Evolutionary conservation across 2,888 invertebrate genomes (phyloP).

Genomic region (Drepanosiphum platanoidis): DNA sequence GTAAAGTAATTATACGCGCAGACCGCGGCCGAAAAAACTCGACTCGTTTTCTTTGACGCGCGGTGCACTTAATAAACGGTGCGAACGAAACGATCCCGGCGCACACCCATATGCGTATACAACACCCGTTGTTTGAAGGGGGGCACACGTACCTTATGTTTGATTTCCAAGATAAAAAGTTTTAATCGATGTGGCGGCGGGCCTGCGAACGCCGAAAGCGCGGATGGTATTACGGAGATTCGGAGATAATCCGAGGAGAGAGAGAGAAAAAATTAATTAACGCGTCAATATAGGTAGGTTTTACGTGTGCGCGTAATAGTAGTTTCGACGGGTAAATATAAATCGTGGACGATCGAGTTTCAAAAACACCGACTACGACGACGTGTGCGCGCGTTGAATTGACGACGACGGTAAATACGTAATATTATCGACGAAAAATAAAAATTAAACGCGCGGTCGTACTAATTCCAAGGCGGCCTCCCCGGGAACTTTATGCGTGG

Average conservation of each 20-base stretch:
- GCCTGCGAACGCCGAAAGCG: too few species aligned
- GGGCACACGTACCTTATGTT: neutral
- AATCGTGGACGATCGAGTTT: conserved; percentile 34
- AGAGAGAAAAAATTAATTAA: conserved; percentile 35
- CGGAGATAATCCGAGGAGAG: conserved; percentile 17
- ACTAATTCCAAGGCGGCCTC: too few species aligned
- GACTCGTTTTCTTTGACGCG: conserved; percentile 27
- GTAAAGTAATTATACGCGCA: neutral
- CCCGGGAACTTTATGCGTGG: too few species aligned
- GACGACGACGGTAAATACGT: neutral
- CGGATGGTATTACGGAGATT: conserved; percentile 10
- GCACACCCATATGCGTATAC: too few species aligned
- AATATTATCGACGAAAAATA: neutral
- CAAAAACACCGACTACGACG: neutral
- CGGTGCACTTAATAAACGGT: conserved; percentile 45
- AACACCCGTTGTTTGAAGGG: conserved; percentile 9
- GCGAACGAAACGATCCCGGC: neutral
- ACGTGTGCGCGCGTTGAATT: neutral
- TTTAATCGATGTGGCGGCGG: conserved; percentile 30
- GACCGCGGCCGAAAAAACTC: neutral
- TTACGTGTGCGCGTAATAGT: neutral
- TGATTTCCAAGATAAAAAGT: conserved; percentile 44
- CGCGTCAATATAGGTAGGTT: neutral
- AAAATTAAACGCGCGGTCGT: neutral
- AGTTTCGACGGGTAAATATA: neutral